Base-by-base conservation (phyloP, 2,888 invertebrate genomes). In the Chalcosyrphus nemorum region DNA sequence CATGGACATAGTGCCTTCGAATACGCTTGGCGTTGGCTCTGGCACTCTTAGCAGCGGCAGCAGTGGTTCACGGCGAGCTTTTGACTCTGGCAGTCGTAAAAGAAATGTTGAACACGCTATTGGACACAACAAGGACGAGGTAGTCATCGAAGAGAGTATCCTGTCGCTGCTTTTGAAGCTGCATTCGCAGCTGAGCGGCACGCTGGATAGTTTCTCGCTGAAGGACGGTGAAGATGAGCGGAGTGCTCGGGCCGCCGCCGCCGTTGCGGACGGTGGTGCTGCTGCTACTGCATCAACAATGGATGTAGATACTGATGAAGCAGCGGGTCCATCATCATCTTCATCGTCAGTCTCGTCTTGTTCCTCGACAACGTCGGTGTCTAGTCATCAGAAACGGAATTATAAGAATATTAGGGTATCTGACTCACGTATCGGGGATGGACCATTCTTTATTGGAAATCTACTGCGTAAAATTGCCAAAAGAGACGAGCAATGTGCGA, bases 161-260 rank as follows among this genome's bases (percentile, higher is more conserved):
- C 94, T 99, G 87, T 97, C 98, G 0, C 92, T 98, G 61, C 92
- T 99, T 47, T 92, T 98, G 65, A 97, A 97, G 90, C 93, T 98
- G 11, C 98, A 99, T 91, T 96, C 97, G 1, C 97, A 98, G 89
- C 92, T 98, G 43, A 96, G 96, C 0, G 97, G 96, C 0, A 92
- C 94, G 9, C 94, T 96, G 6, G 97, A 97, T 89, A 97, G 97
- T 86, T 98, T 95, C 89, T 93, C 94, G 15, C 88, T 94, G 15
- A 93, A 93, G 57, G 94, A 94, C 77, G 87, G 87, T 43, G 89
- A 89, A 35, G 87, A 87, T 27, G 80, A 81, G 13, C 81, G 74
- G 7, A n/a, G n/a, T n/a, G n/a, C n/a, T n/a, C n/a, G n/a, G n/a
- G n/a, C n/a, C n/a, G n/a, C n/a, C n/a, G 17, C 50, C 29, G 19